Evolutionary conservation across 2,888 invertebrate species (phyloP).

Genomic region (Chalcosyrphus nemorum): DNA sequence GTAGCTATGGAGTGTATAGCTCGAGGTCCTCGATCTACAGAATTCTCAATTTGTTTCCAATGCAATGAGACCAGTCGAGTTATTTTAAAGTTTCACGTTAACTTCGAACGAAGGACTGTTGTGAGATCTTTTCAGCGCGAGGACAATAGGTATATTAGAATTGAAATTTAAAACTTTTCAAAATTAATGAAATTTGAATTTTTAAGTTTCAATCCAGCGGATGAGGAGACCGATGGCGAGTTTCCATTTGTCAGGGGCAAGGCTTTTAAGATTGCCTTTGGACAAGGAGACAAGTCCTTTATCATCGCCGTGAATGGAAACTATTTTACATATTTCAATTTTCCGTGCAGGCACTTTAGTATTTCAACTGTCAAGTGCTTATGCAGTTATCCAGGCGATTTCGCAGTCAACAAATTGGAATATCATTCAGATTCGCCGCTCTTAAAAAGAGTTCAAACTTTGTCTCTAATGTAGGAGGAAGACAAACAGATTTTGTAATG

Average conservation of each 20-base stretch:
- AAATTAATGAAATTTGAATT: neutral
- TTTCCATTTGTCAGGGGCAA: constrained; percentile 81
- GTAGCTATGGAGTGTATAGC: constrained; percentile 81
- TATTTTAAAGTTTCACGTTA: constrained; percentile 79
- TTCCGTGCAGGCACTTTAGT: constrained; percentile 79
- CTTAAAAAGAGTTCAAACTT: constrained; percentile 79
- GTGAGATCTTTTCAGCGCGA: constrained; percentile 79
- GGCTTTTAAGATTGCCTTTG: constrained; percentile 81
- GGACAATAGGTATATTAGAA: constrained; percentile 77
- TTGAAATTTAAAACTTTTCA: neutral
- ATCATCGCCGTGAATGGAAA: constrained; percentile 81
- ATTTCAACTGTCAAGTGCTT: constrained; percentile 81
- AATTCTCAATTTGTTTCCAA: constrained; percentile 81
- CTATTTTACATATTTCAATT: constrained; percentile 81
- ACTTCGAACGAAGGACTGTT: constrained; percentile 79
- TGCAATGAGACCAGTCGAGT: constrained; percentile 80
- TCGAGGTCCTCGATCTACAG: constrained; percentile 79
- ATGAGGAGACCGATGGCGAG: constrained; percentile 81
- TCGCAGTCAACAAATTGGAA: constrained; percentile 79
- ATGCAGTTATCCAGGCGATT: constrained; percentile 79
- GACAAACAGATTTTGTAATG: neutral
- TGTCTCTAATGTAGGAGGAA: constrained; percentile 78
- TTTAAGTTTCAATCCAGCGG: constrained; percentile 78
- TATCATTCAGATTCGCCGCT: constrained; percentile 81
- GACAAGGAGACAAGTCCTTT: constrained; percentile 80